A percentile compares a stretch with the other conserved stretches of the same genome.
phyloP scores from a whole-genome alignment of 1,140 invertebrate species.

The Scaptomyza montana region DNA sequence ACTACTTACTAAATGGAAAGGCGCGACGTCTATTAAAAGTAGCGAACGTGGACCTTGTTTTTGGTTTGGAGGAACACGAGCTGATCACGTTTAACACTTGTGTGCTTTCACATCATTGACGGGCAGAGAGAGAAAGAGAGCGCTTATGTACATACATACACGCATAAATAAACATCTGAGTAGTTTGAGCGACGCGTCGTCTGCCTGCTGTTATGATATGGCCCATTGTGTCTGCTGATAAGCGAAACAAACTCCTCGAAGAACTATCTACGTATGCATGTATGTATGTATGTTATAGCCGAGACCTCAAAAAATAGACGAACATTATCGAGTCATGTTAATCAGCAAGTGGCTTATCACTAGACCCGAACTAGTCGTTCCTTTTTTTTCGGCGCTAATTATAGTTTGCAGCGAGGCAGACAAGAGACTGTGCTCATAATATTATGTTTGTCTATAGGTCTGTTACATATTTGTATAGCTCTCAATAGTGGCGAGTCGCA shows the following conservation, averaged over 20 bases:
- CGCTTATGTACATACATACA: not conserved
- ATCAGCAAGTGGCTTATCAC: conserved; percentile 45
- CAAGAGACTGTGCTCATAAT: conserved; percentile 1
- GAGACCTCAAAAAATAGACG: conserved; percentile 20
- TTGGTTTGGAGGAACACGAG: conserved; percentile 52
- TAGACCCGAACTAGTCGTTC: conserved; percentile 25
- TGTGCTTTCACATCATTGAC: conserved; percentile 41
- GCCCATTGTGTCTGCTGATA: conserved; percentile 42
- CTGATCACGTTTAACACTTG: conserved; percentile 73
- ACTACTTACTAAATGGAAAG: conserved; percentile 39
- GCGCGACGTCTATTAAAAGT: conserved; percentile 58
- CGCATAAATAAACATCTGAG: conserved; percentile 4
- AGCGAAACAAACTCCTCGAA: conserved; percentile 24
- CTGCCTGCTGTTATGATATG: conserved; percentile 46
- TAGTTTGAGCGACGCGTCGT: conserved; percentile 37
- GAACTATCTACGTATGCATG: not conserved
- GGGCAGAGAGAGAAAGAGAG: not conserved
- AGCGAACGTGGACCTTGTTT: conserved; percentile 41
- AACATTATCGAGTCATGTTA: conserved; percentile 22
- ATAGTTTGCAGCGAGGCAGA: conserved; percentile 31
- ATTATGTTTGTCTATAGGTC: conserved; percentile 9
- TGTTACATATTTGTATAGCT: conserved; percentile 41
- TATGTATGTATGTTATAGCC: conserved; percentile 12
- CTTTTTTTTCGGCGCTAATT: conserved; percentile 30
- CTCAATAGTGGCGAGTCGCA: conserved; percentile 18